Evolutionary conservation across 1,140 invertebrate species (phyloP).

Genomic region (Conopomorpha cramerella): DNA sequence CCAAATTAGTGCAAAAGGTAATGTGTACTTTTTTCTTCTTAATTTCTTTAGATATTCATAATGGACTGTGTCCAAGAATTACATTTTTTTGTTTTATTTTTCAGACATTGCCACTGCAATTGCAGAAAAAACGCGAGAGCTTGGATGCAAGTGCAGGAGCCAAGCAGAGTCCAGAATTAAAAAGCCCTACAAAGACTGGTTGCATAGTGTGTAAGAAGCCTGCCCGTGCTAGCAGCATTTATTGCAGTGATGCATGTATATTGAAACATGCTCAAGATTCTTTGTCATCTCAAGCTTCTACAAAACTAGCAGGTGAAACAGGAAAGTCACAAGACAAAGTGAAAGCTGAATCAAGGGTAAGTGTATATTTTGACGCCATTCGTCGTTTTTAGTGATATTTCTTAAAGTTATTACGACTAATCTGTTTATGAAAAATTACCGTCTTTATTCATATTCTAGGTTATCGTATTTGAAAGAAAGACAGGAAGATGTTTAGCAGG

Average conservation of each 20-base stretch:
- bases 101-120: no score
- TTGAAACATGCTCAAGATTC: slow-evolving; percentile 81
- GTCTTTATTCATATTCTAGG: slow-evolving; percentile 35
- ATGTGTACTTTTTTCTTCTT: slow-evolving; percentile 3
- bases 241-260: slow-evolving; percentile 88
- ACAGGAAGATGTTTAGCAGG: slow-evolving; percentile 77
- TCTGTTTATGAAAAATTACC: not conserved
- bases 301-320: slow-evolving; percentile 18
- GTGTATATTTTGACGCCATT: slow-evolving; percentile 8
- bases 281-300: slow-evolving; percentile 48
- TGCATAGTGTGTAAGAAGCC: slow-evolving; percentile 79
- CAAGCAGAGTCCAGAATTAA: no score
- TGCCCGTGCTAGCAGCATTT: slow-evolving; percentile 73
- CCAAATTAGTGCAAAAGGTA: slow-evolving; percentile 23
- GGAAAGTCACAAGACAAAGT: slow-evolving; percentile 32
- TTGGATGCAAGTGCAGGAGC: no score
- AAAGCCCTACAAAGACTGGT: no score
- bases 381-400: no score
- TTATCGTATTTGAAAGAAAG: slow-evolving; percentile 80
- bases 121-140: no score
- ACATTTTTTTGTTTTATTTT: no score
- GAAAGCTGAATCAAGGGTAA: slow-evolving; percentile 61
- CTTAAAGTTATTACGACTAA: no score
- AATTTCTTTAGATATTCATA: no score
- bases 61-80: no score